These are phyloP conservation scores for Callocephalon fimbriatum DNA, from an alignment of 2,113 vertebrate genomes.

Conservation along the genomic window DNA sequence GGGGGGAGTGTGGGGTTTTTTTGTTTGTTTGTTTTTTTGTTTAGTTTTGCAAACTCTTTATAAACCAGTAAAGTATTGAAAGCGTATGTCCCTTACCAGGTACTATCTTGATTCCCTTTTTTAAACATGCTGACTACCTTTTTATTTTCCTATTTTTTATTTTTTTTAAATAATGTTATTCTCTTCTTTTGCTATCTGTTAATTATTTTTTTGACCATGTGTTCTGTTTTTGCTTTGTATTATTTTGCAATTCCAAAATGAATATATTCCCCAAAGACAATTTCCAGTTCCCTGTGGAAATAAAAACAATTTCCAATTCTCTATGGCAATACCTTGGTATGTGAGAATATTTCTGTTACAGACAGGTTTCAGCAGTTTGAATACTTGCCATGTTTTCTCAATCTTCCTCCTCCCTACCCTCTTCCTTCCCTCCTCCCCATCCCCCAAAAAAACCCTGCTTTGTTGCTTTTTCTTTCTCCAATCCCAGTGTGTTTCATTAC, in stretches of 20 bases:
- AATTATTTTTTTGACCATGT: neutral
- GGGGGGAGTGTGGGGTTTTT: too few species aligned
- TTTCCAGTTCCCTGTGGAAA: neutral
- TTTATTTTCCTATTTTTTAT: neutral
- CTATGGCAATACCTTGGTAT: neutral
- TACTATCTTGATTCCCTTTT: neutral
- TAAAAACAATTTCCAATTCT: neutral
- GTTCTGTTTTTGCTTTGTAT: neutral
- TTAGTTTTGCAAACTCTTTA: neutral
- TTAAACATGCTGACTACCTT: neutral
- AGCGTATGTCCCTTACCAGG: accelerated
- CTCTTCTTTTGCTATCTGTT: neutral
- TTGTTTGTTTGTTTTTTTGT: neutral
- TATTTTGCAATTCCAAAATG: neutral
- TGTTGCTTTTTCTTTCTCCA: neutral
- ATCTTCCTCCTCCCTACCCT: neutral
- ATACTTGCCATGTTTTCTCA: neutral
- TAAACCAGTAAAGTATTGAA: neutral
- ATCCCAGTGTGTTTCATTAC: neutral
- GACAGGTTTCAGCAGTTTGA: neutral
- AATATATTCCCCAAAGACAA: neutral
- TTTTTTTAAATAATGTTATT: neutral
- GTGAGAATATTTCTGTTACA: neutral
- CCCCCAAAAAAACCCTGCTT: neutral
- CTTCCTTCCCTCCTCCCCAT: accelerated